Evolutionary conservation across 2,797 vertebrate genomes (phyloP), one percentile per base, ranked within the genome.

Genomic region (Gallirallus australis): DNA sequence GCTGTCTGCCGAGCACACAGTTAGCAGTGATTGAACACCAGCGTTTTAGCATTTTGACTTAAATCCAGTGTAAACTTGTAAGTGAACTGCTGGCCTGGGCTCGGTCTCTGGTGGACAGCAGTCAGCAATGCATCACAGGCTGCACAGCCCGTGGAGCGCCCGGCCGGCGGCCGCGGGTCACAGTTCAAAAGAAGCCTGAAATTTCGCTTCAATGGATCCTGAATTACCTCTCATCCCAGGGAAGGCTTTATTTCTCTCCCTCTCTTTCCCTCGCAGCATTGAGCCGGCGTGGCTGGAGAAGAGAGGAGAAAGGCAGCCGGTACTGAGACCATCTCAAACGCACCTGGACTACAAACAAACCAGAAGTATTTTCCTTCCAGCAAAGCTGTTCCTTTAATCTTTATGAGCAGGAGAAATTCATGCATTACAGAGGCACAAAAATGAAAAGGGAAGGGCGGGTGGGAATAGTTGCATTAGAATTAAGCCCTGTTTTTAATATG

Each of bases 401-500:
- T 88, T 87, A 65, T 50, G 71, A 96, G 86, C 86, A 87, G 65
- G 23, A 82, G 81, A 96, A 90, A 95, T 79, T 79, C 91, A 89
- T 86, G 82, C 92, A 89, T 96, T 97, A 94, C 77, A 91, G 84
- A 96, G 89, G 85, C 90, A 76, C 88, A 70, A 82, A 94, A 95
- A 95, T 50, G 89, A 86, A 93, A 95, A 91, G 81, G 63, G 82
- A 86, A 60, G 65, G 82, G 75, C 30, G 47, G 73, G 59, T 79
- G 85, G 72, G 90, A 95, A 92, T 83, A 94, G 85, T 14, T 94
- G 89, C 95, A 95, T 96, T 93, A 93, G 96, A 97, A 98, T 97
- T 97, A 97, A 95, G 63, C 89, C 71, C 89, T 91, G 95, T 83
- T 96, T 96, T 93, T 94, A 96, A 96, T 97, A 93, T 96, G 97